Percentiles rank a stretch among this genome's conserved stretches.
These are phyloP conservation scores for Eudemis profundana DNA, from an alignment of 2,888 invertebrate genomes.

Conservation along the genomic window DNA sequence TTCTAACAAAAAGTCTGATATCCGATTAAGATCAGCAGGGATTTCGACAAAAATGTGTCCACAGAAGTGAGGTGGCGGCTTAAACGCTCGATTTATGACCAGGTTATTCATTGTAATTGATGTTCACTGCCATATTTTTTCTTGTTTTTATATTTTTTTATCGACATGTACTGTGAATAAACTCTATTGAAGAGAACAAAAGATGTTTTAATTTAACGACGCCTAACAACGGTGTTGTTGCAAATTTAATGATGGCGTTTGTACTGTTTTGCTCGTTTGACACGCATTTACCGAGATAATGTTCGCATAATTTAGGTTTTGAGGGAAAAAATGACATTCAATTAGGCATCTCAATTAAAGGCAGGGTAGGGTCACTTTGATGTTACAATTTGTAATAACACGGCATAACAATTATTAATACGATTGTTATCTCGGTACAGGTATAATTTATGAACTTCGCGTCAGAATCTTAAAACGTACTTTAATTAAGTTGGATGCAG, in stretches of 20 bases:
- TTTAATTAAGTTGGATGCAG: conserved; percentile 45
- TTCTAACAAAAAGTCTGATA: no score
- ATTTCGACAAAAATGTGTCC: no score
- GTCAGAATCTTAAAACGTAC: conserved; percentile 39
- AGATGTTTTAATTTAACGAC: conserved; percentile 31
- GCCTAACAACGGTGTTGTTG: conserved; percentile 17
- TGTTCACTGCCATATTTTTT: no score
- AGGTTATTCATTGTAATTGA: no score
- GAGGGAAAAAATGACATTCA: conserved; percentile 17
- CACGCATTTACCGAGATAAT: conserved; percentile 4
- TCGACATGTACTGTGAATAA: conserved; percentile 52
- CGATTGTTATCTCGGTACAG: conserved; percentile 35
- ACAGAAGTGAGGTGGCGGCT: no score
- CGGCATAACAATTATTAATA: conserved; percentile 28
- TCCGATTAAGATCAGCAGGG: no score
- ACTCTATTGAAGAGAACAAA: conserved; percentile 39
- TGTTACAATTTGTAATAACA: conserved; percentile 41
- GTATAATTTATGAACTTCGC: conserved; percentile 35
- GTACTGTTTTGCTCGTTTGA: conserved; percentile 3
- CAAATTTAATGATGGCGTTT: conserved; percentile 20
- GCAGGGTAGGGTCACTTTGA: neutral
- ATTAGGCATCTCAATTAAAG: conserved; percentile 28
- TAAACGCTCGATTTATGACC: no score
- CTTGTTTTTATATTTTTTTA: no score
- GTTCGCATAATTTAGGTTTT: conserved; percentile 22